Evolutionary conservation across 2,888 invertebrate genomes (phyloP), one percentile per base, ranked within the genome.

Genomic region (Camponotus fellah): DNA sequence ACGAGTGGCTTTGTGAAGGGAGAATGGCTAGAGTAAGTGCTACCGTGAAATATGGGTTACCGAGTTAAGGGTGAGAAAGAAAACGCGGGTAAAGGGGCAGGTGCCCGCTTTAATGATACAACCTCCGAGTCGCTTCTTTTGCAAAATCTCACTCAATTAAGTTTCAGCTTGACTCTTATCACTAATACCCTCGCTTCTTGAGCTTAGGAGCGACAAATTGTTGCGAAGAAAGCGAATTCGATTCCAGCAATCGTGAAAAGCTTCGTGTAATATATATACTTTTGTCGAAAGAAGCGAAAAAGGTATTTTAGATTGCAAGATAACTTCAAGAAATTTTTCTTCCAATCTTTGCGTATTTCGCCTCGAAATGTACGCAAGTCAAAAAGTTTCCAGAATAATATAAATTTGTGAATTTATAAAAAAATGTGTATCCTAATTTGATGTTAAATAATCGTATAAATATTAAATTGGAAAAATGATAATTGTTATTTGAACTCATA

Each of bases 21-120:
- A 94, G 94, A 94, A 94, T 93, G 91, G 93, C 88, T 89, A 89
- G 87, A 90, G 91, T 93, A 93, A 92, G 92, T 93, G 93, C 91
- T 92, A 92, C 92, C 87, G 91, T 93, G 94, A 94, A 94, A 94
- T 94, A 94, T 94, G 93, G 94, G 94, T 94, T 94, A 94, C 91
- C 92, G 85, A 94, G 93, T 93, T 93, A 93, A 94, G 93, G 92
- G 91, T 89, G 83, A 83, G 79, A 74, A 82, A 87, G 64, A 37
- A 76, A 82, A 60, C 37, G 76, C 49, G 49, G n/a, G n/a, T 53
- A n/a, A 53, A 53, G 74, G 74, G 76, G 75, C 60, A 79, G 86
- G 88, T 88, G 88, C 87, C 87, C 89, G 91, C 88, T 93, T 93
- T 93, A 94, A 94, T 93, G 92, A 94, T 94, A 92, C 92, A 92